Base-by-base conservation (phyloP, 2,888 invertebrate genomes). In the Chironomus riparius region DNA sequence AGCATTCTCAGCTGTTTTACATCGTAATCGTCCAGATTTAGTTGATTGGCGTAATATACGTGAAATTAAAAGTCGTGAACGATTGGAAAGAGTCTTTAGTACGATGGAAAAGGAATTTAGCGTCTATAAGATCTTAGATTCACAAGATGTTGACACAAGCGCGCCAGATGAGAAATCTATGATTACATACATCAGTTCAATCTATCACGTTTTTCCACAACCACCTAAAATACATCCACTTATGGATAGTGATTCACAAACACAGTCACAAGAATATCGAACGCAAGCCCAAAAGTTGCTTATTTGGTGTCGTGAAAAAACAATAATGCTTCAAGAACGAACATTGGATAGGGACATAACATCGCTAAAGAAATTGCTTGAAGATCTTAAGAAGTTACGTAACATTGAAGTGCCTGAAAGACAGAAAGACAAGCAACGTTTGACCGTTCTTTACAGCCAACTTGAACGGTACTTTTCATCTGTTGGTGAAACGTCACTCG, bases 71-170 rank as follows among this genome's bases (percentile, higher is more conserved):
- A 92, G 94, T 78, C 90, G 96, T 80, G 97, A 98, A 86, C 92
- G 99, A 80, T 91, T 99, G 86, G 97, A 98, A 85, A 91, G 91
- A 79, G 98, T 98, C 78, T 99, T 99, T 89, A 92, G 93, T 83
- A 89, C 96, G 81, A 98, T 97, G 79, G 98, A 99, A 86, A 91
- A 92, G 83, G 98, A 99, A 86, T 97, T 97, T 86, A 97, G 97
- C 82, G 98, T 99, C 82, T 98, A 98, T 81, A 90, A 95, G 85
- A 90, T 98, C 81, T 88, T 98, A 82, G 98, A 98, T 87, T 94
- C 97, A 79, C 98, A 98, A 97, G 99, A 99, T 90, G 97, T 99
- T 83, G 98, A 99, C 87, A 97, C 97, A 81, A 95, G 95, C 83
- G 94, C 97, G 85, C 97, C 97, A 75, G 99, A 99, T 86, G 99